Evolutionary conservation across 2,113 vertebrate genomes (phyloP).

Genomic region (Platysternon megacephalum): DNA sequence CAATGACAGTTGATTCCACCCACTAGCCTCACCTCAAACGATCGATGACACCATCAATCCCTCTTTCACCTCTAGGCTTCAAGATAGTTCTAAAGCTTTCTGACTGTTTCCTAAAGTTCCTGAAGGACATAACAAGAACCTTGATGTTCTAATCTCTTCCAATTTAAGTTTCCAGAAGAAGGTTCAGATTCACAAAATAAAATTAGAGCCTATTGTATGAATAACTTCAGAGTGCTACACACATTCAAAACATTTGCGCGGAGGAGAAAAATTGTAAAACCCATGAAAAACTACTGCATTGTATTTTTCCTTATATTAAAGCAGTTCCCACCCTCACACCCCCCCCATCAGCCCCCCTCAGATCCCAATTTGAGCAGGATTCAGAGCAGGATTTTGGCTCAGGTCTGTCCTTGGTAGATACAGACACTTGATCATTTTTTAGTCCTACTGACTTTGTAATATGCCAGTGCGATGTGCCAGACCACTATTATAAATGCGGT

Average conservation of each 20-base stretch:
- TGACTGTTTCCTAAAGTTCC: neutral
- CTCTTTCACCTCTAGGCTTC: rapidly evolving
- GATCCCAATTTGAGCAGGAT: neutral
- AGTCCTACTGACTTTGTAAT: neutral
- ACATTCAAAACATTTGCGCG: neutral
- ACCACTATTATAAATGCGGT: neutral
- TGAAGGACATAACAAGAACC: neutral
- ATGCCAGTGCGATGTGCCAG: neutral
- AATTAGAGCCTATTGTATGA: neutral
- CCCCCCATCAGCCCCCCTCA: neutral
- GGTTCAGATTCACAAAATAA: neutral
- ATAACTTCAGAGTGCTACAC: neutral
- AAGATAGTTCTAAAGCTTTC: neutral
- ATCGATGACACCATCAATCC: neutral
- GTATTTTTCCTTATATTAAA: neutral
- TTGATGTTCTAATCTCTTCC: neutral
- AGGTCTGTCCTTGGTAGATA: neutral
- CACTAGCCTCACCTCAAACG: neutral
- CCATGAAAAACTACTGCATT: rapidly evolving
- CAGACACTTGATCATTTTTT: slow-evolving; percentile 5
- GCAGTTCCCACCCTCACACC: too few species aligned
- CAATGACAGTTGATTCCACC: neutral
- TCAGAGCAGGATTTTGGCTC: neutral
- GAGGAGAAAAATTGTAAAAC: neutral
- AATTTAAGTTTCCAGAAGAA: neutral